These are phyloP conservation scores for Tupaia chinensis DNA, from an alignment of 2,113 vertebrate genomes.

Conservation along the genomic window DNA sequence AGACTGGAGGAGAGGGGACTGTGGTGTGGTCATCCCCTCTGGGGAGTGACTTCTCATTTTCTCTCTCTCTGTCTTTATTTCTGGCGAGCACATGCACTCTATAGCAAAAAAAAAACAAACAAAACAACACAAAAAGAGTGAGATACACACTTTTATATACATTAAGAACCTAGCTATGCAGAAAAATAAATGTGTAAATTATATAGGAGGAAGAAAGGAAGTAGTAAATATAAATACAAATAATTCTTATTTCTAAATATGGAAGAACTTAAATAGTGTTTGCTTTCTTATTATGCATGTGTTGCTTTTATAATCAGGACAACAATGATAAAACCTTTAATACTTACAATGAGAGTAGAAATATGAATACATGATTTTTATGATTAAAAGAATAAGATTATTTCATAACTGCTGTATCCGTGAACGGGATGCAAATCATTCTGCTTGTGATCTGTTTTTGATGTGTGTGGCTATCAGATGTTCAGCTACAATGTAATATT, in stretches of 20 bases:
- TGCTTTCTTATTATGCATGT: neutral
- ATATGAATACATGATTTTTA: conserved; percentile 46
- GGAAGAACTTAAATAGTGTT: conserved; percentile 12
- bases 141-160: neutral
- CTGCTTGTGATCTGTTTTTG: conserved; percentile 37
- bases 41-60: no score
- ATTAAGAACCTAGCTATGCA: neutral
- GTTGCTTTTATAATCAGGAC: conserved; percentile 51
- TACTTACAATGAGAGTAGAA: conserved; percentile 9
- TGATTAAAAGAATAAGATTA: conserved; percentile 45
- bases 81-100: no score
- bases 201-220: neutral
- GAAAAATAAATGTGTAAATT: neutral
- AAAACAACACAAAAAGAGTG: neutral
- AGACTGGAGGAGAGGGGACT: no score
- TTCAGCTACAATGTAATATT: conserved; percentile 61
- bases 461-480: conserved; percentile 51
- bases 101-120: neutral
- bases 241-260: conserved; percentile 44
- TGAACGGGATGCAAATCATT: conserved; percentile 11
- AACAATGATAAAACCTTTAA: conserved; percentile 46
- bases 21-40: no score
- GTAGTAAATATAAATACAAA: neutral
- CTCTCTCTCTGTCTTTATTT: no score
- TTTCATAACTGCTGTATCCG: conserved; percentile 32